Base-by-base conservation (phyloP, 2,888 invertebrate genomes). In the Pyrrhosoma nymphula region DNA sequence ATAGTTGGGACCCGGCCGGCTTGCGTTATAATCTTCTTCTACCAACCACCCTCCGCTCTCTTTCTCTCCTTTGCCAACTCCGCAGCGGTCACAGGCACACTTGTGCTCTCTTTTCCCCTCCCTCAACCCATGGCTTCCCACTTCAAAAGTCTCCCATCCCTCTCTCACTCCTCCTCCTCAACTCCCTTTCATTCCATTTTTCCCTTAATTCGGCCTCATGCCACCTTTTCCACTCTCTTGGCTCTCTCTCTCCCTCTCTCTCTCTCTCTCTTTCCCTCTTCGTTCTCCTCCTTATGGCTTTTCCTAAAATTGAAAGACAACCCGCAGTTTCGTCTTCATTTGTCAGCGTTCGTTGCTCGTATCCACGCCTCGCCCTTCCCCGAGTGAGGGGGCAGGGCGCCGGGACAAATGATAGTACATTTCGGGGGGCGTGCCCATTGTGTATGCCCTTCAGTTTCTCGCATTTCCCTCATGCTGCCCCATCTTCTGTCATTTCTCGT, bases 321-420 rank as follows among this genome's bases (percentile, higher is more conserved):
- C 93, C 93, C 93, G 93, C 93, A 47, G 93, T 63, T 93, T 39
- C 69, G 75, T 47, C 30, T 93, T 93, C 93, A 93, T 93, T 93
- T 93, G 93, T 93, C 93, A 69, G 93, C 63, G 69, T 93, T 93
- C 55, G 69, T 20, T 69, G 75, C 93, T 93, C n/a, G 60, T 23
- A 14, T 93, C 93, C 93, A 93, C 93, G 93, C 93, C 93, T 93
- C 75, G 93, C 93, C 93, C 93, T 39, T 75, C 75, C 75, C 93
- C 75, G 93, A 26, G 47, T 20, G 88, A 88, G 39, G 47, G n/a
- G 47, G n/a, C 14, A n/a, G n/a, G 55, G 26, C 30, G 82, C 30
- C 30, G 14, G 82, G 14, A 82, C 82, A 82, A 82, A 82, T 82
- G 82, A 35, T 82, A 82, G n/a, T 82, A 35, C 82, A 14, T 82